Evolutionary conservation across 1,140 invertebrate species (phyloP).

Genomic region (Leptinotarsa undecemlineata): DNA sequence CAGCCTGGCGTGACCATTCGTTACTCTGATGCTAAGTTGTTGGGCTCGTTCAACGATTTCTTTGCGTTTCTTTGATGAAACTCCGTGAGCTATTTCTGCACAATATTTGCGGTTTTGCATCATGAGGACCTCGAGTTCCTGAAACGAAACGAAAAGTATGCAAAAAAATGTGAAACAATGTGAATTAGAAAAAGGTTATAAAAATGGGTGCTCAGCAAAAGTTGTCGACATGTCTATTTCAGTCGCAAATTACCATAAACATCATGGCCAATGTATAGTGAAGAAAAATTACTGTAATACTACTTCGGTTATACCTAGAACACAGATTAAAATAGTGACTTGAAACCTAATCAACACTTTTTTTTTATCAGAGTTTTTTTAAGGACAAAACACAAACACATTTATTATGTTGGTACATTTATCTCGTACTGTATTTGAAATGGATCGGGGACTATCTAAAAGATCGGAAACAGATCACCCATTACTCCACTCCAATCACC

Average conservation of each 20-base stretch:
- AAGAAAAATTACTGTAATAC: neutral
- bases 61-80: conserved; percentile 96
- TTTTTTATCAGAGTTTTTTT: too few species aligned
- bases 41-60: conserved; percentile 94
- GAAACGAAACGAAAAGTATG: conserved; percentile 48
- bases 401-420: too few species aligned
- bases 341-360: too few species aligned
- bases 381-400: too few species aligned
- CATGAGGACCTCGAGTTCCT: conserved; percentile 98
- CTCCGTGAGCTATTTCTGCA: conserved; percentile 95
- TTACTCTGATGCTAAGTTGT: conserved; percentile 92
- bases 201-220: conserved; percentile 37
- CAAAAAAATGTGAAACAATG: neutral
- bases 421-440: too few species aligned
- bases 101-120: conserved; percentile 99
- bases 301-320: neutral
- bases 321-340: too few species aligned
- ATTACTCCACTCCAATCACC: too few species aligned
- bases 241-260: conserved; percentile 55
- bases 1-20: conserved; percentile 93
- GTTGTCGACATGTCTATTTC: conserved; percentile 47
- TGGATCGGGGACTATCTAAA: too few species aligned
- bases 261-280: conserved; percentile 41
- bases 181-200: neutral
- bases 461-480: too few species aligned